phyloP scores from a whole-genome alignment of 2,797 vertebrate species.

The Rachycentron canadum region DNA sequence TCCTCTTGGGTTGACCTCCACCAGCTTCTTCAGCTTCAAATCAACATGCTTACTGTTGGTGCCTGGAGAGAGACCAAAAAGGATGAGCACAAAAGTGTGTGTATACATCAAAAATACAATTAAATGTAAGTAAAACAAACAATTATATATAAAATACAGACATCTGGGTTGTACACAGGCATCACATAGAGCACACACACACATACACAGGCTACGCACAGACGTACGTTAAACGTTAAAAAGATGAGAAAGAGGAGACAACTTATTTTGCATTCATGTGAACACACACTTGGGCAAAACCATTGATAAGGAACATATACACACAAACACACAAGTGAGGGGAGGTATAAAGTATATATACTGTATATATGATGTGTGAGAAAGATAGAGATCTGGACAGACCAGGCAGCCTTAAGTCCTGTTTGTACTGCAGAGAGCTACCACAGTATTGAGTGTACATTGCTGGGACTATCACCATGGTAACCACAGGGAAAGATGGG shows the following conservation, averaged over 20 bases:
- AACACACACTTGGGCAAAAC: constrained; percentile 8
- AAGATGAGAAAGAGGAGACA: not conserved
- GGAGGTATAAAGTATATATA: constrained; percentile 5
- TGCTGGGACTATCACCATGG: constrained; percentile 48
- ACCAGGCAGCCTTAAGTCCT: constrained; percentile 38
- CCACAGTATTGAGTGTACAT: constrained; percentile 29
- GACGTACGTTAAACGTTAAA: constrained; percentile 4
- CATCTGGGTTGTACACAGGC: not conserved
- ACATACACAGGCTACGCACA: not conserved
- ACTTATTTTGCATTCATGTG: constrained; percentile 36
- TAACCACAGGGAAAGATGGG: constrained; percentile 42
- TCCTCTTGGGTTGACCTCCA: constrained; percentile 90
- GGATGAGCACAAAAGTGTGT: constrained; percentile 3
- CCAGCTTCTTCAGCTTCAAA: constrained; percentile 93
- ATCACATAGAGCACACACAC: not conserved
- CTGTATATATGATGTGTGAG: constrained; percentile 26
- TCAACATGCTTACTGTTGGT: constrained; percentile 92
- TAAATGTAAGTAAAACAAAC: not conserved
- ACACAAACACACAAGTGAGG: constrained; percentile 29
- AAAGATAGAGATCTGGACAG: constrained; percentile 47
- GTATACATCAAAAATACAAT: not conserved
- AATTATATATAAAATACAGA: not conserved
- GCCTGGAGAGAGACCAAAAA: constrained; percentile 76
- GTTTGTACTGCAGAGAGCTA: constrained; percentile 47
- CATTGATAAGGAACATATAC: constrained; percentile 35